Conservation (phyloP, 37 sponge, comb jelly and placozoan genomes). For the Dysidea cf. avara region DNA sequence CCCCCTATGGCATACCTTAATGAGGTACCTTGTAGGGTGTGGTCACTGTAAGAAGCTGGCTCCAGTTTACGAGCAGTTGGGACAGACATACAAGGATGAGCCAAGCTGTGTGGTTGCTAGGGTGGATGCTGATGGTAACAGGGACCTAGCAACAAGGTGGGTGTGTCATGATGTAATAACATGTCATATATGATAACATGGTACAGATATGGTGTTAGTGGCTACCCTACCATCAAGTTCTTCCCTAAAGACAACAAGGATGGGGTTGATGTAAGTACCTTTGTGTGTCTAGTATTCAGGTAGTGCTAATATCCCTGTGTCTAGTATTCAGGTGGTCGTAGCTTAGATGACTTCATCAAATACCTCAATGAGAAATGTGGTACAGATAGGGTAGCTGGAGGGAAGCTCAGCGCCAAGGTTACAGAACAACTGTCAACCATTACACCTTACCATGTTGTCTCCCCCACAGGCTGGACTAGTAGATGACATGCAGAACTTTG, state of each 20-base stretch:
- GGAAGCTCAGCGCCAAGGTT: slow-evolving; percentile 60
- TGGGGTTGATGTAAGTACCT: slow-evolving; percentile 74
- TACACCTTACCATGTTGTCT: neutral
- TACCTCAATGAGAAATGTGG: slow-evolving; percentile 88
- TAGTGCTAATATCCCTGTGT: neutral
- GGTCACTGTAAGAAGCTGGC: slow-evolving; percentile 95
- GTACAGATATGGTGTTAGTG: slow-evolving; percentile 75
- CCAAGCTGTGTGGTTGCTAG: slow-evolving; percentile 90
- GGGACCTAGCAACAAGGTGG: slow-evolving; percentile 65
- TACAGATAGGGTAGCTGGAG: slow-evolving; percentile 56
- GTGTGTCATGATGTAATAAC: neutral
- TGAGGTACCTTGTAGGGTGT: slow-evolving; percentile 77
- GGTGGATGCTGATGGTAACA: slow-evolving; percentile 93
- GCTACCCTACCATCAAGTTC: slow-evolving; percentile 97
- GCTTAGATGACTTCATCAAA: slow-evolving; percentile 59
- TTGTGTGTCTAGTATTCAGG: neutral
- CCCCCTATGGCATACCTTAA: neutral
- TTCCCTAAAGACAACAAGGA: slow-evolving; percentile 91
- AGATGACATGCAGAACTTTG: slow-evolving; percentile 65
- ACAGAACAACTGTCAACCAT: too few species aligned
- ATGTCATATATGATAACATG: neutral
- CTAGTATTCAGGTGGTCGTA: slow-evolving; percentile 79
- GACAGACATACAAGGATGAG: slow-evolving; percentile 79
- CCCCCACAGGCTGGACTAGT: slow-evolving; percentile 75
- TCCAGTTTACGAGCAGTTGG: slow-evolving; percentile 90